phyloP scores from a whole-genome alignment of 2,888 invertebrate species.

The Drosophila pseudotakahashii region DNA sequence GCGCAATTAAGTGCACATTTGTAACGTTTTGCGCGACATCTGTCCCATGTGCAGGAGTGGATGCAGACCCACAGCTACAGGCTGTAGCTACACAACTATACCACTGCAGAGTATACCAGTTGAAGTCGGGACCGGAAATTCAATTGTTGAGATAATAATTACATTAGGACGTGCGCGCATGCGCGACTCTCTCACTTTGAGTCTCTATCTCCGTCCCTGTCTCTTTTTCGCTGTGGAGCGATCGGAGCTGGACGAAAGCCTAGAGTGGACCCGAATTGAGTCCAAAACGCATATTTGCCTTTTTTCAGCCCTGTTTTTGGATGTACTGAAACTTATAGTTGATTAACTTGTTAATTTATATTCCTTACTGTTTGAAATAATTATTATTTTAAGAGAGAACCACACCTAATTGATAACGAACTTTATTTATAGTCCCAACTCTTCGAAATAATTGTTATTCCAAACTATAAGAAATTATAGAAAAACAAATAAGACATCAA shows the following conservation, averaged over 20 bases:
- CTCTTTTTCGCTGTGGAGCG: constrained; percentile 25
- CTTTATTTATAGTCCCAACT: too few species aligned
- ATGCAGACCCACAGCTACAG: neutral
- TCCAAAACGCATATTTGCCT: constrained; percentile 7
- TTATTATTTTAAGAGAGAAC: too few species aligned
- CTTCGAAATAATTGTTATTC: too few species aligned
- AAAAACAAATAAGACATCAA: too few species aligned
- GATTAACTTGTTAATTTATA: too few species aligned
- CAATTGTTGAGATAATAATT: constrained; percentile 83
- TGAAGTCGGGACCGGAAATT: constrained; percentile 79
- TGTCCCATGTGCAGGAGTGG: constrained; percentile 62
- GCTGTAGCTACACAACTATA: too few species aligned
- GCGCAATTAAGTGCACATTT: constrained; percentile 82
- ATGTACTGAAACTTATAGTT: too few species aligned
- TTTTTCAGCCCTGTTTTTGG: neutral
- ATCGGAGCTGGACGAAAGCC: constrained; percentile 25
- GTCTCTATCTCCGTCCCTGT: constrained; percentile 11
- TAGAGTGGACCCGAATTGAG: constrained; percentile 36
- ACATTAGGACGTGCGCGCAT: constrained; percentile 81
- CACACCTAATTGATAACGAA: too few species aligned
- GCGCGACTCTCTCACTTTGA: constrained; percentile 59
- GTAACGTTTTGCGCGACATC: constrained; percentile 82
- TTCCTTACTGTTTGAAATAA: too few species aligned
- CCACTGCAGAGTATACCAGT: neutral
- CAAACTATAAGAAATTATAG: too few species aligned